Evolutionary conservation across 2,797 vertebrate genomes (phyloP).

Genomic region (Alauda arvensis): DNA sequence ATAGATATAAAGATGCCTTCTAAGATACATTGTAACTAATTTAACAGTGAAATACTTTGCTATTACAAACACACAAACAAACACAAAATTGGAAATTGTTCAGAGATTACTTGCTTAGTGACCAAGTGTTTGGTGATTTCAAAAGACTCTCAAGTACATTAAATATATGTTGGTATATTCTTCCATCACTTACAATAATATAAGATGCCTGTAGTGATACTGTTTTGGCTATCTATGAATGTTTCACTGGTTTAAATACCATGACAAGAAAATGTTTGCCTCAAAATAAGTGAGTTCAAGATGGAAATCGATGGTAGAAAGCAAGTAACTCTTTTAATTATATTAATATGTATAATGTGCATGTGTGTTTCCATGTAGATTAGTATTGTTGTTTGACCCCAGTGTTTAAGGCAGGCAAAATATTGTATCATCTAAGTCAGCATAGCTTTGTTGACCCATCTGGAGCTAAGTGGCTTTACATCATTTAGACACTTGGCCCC

Average conservation of each 20-base stretch:
- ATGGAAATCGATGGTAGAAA: background rate
- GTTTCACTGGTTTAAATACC: background rate
- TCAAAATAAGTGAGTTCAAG: background rate
- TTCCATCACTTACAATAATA: background rate
- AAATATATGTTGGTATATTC: background rate
- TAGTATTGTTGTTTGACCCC: background rate
- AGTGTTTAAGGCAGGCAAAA: background rate
- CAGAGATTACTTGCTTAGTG: background rate
- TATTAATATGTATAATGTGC: background rate
- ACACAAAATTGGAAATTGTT: background rate
- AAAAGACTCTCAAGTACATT: background rate
- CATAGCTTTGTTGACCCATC: background rate
- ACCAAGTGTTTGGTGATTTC: background rate
- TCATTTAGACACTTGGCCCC: background rate
- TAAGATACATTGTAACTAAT: background rate
- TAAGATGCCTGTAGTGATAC: background rate
- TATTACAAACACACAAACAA: background rate
- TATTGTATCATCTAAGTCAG: background rate
- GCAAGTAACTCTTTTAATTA: background rate
- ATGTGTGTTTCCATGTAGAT: background rate
- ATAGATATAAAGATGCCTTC: background rate
- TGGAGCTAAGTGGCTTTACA: background rate
- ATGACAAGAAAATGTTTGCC: background rate
- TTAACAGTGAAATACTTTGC: background rate
- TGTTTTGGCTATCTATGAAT: background rate